These are phyloP conservation scores for Magallana nippona DNA, from an alignment of 2,888 invertebrate genomes.

Conservation along the genomic window DNA sequence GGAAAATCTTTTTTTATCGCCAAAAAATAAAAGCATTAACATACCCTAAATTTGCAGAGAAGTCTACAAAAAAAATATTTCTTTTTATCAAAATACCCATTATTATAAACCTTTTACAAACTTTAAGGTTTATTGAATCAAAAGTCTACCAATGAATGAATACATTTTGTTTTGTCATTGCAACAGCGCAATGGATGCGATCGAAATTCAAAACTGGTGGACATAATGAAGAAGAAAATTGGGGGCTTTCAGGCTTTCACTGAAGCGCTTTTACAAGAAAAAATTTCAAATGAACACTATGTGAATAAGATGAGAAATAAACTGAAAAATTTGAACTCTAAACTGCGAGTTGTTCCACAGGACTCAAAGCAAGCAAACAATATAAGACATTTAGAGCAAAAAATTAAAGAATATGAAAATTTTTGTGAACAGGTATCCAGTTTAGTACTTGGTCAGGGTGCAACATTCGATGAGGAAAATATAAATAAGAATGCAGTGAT, in stretches of 20 bases:
- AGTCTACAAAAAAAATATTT: too few relatives aligned
- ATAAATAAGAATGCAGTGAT: background rate
- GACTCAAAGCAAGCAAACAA: background rate
- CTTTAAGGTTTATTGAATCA: too few relatives aligned
- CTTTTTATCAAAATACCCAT: too few relatives aligned
- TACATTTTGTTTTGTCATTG: too few relatives aligned
- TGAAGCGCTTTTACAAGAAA: background rate
- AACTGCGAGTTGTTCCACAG: background rate
- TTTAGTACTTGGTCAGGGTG: background rate
- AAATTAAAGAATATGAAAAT: background rate
- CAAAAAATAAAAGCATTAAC: too few relatives aligned
- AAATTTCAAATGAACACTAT: conserved; percentile 18
- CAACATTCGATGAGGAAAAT: background rate
- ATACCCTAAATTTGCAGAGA: too few relatives aligned
- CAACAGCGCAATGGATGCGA: too few relatives aligned
- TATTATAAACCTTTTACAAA: too few relatives aligned
- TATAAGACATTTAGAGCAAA: background rate
- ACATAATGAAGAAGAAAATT: conserved; percentile 13
- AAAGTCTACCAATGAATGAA: too few relatives aligned
- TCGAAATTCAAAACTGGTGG: background rate
- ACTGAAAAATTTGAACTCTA: background rate
- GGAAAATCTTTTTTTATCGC: too few relatives aligned
- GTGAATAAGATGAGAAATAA: conserved; percentile 14
- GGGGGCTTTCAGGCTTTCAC: conserved; percentile 10
- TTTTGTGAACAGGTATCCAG: background rate